Percentiles rank a stretch among this genome's conserved stretches.
Evolutionary conservation across 1,140 invertebrate genomes (phyloP).

Genomic region (Apolygus lucorum): DNA sequence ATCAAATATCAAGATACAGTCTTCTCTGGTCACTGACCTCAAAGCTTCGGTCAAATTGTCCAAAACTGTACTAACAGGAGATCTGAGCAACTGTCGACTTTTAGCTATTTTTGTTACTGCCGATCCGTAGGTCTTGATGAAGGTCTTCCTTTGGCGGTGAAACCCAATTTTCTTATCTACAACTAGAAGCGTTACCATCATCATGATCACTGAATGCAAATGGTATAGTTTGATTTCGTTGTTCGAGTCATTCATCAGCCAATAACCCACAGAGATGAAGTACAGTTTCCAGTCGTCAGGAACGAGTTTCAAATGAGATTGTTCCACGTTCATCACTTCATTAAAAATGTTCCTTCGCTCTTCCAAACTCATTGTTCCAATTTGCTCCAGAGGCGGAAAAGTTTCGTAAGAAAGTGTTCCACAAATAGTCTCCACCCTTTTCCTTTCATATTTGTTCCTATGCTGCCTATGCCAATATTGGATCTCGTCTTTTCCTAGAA

Average conservation of each 20-base stretch:
- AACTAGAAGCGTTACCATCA: constrained; percentile 49
- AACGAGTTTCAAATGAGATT: constrained; percentile 39
- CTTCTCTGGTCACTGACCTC: constrained; percentile 42
- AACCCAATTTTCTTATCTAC: constrained; percentile 46
- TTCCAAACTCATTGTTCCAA: neutral
- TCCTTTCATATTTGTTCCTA: constrained; percentile 9
- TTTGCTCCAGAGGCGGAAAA: neutral
- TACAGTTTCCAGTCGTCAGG: constrained; percentile 53
- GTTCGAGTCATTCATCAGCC: constrained; percentile 47
- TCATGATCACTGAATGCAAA: constrained; percentile 51
- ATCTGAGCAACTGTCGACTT: neutral
- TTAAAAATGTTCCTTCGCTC: constrained; percentile 14
- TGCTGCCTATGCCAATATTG: constrained; percentile 20
- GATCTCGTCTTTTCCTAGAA: constrained; percentile 37
- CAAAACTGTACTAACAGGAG: neutral
- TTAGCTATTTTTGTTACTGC: constrained; percentile 11
- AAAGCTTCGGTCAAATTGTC: constrained; percentile 21
- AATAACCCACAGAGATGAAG: constrained; percentile 54
- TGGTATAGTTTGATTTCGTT: constrained; percentile 42
- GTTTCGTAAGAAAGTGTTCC: neutral
- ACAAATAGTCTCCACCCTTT: constrained; percentile 1
- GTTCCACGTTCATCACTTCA: constrained; percentile 22
- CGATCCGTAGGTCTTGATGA: constrained; percentile 23
- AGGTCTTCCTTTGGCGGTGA: constrained; percentile 26
- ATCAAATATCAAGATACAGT: constrained; percentile 50